phyloP scores from a whole-genome alignment of 2,888 invertebrate species.

The Andrena praecox region DNA sequence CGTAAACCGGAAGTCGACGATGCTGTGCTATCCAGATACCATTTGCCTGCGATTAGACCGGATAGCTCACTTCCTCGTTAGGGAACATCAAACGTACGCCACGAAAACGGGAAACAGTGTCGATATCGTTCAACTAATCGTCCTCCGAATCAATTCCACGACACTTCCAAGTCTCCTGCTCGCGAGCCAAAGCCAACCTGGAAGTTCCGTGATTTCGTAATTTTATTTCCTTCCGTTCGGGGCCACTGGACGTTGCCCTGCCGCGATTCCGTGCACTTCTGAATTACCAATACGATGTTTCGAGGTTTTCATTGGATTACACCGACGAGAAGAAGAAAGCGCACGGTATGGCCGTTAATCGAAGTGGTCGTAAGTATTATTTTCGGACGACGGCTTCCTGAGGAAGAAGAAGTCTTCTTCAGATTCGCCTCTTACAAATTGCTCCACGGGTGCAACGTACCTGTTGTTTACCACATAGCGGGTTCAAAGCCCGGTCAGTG shows the following conservation, averaged over 20 bases:
- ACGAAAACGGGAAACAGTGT: constrained; percentile 2
- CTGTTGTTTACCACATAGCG: constrained; percentile 83
- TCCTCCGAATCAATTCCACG: neutral
- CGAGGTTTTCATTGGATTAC: constrained; percentile 13
- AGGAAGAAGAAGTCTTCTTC: constrained; percentile 58
- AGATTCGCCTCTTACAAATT: constrained; percentile 77
- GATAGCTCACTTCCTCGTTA: constrained; percentile 64
- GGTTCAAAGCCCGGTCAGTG: constrained; percentile 84
- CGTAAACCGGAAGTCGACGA: constrained; percentile 62
- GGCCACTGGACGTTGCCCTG: neutral
- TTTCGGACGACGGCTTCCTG: constrained; percentile 64
- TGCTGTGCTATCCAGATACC: constrained; percentile 62
- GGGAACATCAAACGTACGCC: constrained; percentile 14
- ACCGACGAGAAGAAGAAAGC: constrained; percentile 15
- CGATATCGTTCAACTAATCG: neutral
- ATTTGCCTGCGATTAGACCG: constrained; percentile 60
- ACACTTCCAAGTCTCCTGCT: neutral
- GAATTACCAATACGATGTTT: neutral
- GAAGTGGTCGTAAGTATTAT: constrained; percentile 63
- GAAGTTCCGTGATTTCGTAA: neutral
- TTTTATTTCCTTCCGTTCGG: neutral
- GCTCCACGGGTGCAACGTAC: constrained; percentile 82
- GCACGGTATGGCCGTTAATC: constrained; percentile 53
- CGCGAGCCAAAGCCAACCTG: neutral
- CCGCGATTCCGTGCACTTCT: neutral